Percentiles rank a stretch among this genome's conserved stretches.
Conservation (phyloP, 2,113 vertebrate species). For the Eulemur macaco region DNA sequence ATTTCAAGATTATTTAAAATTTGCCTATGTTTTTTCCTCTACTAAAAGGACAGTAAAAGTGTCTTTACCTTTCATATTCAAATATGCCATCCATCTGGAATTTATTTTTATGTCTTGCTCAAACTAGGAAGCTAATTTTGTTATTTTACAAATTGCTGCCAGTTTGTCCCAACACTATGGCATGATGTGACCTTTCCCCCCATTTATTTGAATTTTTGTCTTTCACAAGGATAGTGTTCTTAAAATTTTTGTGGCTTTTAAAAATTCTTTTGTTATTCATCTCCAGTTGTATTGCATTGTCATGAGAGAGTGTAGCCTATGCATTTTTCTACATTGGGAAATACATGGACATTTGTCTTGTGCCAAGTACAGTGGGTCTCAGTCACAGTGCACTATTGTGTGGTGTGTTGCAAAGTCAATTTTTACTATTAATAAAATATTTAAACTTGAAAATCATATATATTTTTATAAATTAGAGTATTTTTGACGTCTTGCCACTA, state of each 20-base stretch:
- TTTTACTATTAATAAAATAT: neutral
- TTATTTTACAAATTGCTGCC: neutral
- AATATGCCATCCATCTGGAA: neutral
- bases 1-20: neutral
- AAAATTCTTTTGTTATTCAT: neutral
- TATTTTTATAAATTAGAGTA: neutral
- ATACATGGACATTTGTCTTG: neutral
- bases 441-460: neutral
- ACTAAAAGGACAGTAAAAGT: neutral
- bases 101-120: constrained; percentile 37
- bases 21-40: neutral
- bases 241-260: neutral
- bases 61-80: neutral
- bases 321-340: neutral
- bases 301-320: neutral
- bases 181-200: neutral
- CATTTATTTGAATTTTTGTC: neutral
- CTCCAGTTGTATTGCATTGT: neutral
- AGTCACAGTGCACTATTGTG: neutral
- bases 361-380: neutral
- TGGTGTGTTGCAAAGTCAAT: neutral
- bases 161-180: neutral
- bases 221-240: neutral
- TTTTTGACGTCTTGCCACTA: neutral
- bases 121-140: neutral